Base-by-base conservation (phyloP, 2,797 vertebrate species). In the Malurus splendens region DNA sequence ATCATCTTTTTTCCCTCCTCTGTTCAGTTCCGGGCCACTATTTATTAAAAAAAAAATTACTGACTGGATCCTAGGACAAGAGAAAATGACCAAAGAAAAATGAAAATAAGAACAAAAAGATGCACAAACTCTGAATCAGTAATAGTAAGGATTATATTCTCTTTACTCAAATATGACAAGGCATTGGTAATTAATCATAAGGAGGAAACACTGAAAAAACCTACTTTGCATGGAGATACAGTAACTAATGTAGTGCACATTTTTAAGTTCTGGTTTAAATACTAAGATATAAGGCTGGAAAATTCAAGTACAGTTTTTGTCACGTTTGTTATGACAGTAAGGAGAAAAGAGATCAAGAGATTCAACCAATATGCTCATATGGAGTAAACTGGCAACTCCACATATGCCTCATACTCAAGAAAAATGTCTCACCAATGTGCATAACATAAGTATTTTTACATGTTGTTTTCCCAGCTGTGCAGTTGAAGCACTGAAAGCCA, bases 331-430 rank as follows among this genome's bases (percentile, higher is more conserved):
- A 51, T 14, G 20, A 61, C n/a, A 82, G 11, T 56, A 76, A 73
- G 33, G 45, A 79, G 33, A 76, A 86, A 86, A 84, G 45, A 55
- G 4, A 65, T 54, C 44, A 68, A 86, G 44, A 71, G 7, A 76
- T 66, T 73, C 20, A 51, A 76, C 11, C 50, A 82, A 15, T 70
- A 52, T n/a, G 16, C 3, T 82, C 25, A 66, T 48, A 45, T 5
- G 4, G 48, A 14, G 4, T 71, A 76, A 84, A 82, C n/a, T 42
- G 80, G 33, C 12, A 90, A 70, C 18, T 76, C 12, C 30, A 51
- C n/a, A 42, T 61, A 18, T 45, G 74, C 24, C 30, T 61, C 39
- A 70, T 28, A 59, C 33, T 72, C 32, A 79, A 44, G 41, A 79
- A 84, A 86, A 84, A 86, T 27, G 8, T 44, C 71, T 66, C 19